Conservation (phyloP, 2,113 vertebrate species). For the Ciconia maguari region DNA sequence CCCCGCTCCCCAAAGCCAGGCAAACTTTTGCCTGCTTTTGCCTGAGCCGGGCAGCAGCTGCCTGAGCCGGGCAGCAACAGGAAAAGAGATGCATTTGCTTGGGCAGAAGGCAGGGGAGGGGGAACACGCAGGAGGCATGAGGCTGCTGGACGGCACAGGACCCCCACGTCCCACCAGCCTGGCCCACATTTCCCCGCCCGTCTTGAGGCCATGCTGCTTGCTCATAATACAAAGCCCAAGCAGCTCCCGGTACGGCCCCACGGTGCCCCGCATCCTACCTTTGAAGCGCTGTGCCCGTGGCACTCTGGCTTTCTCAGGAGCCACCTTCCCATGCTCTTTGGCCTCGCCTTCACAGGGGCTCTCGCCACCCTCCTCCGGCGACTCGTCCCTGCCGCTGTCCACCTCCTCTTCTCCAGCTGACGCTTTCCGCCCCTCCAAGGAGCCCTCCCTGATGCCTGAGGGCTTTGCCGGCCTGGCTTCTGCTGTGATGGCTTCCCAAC, state of each 20-base stretch:
- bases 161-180: background rate
- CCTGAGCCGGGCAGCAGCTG: background rate
- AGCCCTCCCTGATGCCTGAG: background rate
- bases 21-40: background rate
- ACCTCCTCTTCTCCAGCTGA: background rate
- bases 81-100: rapidly evolving
- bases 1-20: background rate
- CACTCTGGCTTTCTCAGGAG: background rate
- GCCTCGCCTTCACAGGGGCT: background rate
- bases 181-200: rapidly evolving
- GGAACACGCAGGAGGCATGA: background rate
- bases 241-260: background rate
- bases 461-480: background rate
- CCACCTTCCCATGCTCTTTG: background rate
- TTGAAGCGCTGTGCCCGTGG: background rate
- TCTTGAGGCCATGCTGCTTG: background rate
- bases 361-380: background rate
- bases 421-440: background rate
- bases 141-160: background rate
- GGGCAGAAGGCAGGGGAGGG: background rate
- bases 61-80: background rate
- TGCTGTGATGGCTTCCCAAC: background rate
- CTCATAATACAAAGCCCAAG: background rate
- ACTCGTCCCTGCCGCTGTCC: background rate
- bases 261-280: conserved; percentile 21